Conservation (phyloP, 23 tunicate genomes). For the Oikopleura dioica region DNA sequence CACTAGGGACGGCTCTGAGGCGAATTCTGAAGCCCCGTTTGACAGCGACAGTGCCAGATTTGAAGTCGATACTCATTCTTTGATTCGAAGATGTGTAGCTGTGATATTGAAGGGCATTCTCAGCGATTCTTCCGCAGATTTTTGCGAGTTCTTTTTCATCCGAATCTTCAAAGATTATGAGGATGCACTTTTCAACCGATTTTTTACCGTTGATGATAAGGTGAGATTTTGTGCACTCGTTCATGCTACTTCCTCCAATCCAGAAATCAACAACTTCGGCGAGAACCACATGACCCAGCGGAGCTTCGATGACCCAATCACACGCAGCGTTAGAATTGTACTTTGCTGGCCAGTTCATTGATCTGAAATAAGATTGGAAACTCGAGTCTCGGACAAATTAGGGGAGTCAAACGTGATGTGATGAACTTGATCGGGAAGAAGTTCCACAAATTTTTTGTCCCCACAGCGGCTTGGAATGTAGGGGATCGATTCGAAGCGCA, state of each 20-base stretch:
- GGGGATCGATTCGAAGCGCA: not conserved
- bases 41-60: not conserved
- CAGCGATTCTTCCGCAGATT: not conserved
- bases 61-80: not conserved
- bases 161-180: not conserved
- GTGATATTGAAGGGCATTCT: not conserved
- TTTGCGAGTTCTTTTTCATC: not conserved
- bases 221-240: not conserved
- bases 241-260: not conserved
- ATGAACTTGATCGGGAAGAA: no score
- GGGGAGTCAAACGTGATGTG: no score
- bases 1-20: not conserved
- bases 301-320: not conserved
- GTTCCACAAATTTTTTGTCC: not conserved
- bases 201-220: not conserved
- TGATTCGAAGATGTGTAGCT: not conserved
- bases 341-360: constrained; percentile 12
- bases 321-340: not conserved
- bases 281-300: not conserved
- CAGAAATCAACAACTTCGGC: not conserved
- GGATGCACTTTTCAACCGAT: not conserved
- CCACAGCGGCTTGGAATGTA: constrained; percentile 3
- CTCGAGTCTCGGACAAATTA: not conserved
- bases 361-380: not conserved
- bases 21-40: constrained; percentile 6